Evolutionary conservation across 2,888 invertebrate species (phyloP).

Genomic region (Apoda limacodes): DNA sequence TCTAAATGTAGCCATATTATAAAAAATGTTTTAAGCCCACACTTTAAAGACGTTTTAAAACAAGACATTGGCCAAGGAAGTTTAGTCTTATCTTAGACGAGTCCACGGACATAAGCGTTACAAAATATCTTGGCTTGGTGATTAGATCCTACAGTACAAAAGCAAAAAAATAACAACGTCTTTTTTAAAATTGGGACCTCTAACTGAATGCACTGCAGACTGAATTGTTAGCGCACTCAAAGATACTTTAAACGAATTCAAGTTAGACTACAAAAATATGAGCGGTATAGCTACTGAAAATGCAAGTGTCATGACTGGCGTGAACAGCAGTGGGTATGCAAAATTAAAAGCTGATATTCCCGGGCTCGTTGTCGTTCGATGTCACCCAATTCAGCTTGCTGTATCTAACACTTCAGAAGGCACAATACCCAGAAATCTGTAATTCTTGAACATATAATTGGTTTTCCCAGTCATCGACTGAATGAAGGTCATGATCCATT

Average conservation of each 20-base stretch:
- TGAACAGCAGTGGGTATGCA: conserved; percentile 3
- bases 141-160: too few relatives aligned
- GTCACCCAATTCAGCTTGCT: conserved; percentile 5
- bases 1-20: conserved; percentile 7
- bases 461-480: conserved; percentile 1
- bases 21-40: conserved; percentile 5
- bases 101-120: conserved; percentile 7
- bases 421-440: too few relatives aligned
- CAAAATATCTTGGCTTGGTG: conserved; percentile 8
- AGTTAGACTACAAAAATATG: conserved; percentile 5
- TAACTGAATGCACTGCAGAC: conserved; percentile 3
- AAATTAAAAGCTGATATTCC: conserved; percentile 5
- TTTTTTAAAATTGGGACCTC: not conserved
- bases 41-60: conserved; percentile 5
- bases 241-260: conserved; percentile 4
- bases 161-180: not conserved
- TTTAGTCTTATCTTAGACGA: conserved; percentile 8
- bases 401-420: conserved; percentile 4
- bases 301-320: conserved; percentile 6
- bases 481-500: not conserved
- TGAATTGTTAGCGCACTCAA: conserved; percentile 5
- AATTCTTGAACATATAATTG: conserved; percentile 1
- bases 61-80: conserved; percentile 4
- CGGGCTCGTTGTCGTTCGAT: not conserved
- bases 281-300: conserved; percentile 4